Conservation (phyloP, 2,113 vertebrate genomes). For the Seriola dumerili region DNA sequence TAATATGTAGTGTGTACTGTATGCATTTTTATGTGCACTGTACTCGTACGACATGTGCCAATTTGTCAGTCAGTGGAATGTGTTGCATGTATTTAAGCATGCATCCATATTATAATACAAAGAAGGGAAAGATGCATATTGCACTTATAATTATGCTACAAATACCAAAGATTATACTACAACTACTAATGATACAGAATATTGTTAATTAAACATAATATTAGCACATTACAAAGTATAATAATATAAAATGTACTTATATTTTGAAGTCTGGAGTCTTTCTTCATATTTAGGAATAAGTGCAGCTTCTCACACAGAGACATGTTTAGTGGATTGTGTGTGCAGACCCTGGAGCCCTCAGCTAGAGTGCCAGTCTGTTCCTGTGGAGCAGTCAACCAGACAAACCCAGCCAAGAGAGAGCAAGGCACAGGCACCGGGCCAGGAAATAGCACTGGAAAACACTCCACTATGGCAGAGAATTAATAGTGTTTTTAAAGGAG, state of each 20-base stretch:
- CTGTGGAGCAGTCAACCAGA: slow-evolving; percentile 83
- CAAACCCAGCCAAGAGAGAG: slow-evolving; percentile 81
- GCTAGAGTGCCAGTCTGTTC: slow-evolving; percentile 86
- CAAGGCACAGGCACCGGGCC: slow-evolving; percentile 77
- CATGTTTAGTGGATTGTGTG: slow-evolving; percentile 77
- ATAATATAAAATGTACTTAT: slow-evolving; percentile 19
- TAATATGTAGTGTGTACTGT: slow-evolving; percentile 42
- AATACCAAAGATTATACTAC: background rate
- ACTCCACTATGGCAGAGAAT: slow-evolving; percentile 74
- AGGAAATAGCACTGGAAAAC: slow-evolving; percentile 79
- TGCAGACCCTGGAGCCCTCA: slow-evolving; percentile 81
- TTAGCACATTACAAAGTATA: background rate
- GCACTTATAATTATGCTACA: background rate
- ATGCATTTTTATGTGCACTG: slow-evolving; percentile 30
- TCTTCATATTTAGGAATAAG: slow-evolving; percentile 53
- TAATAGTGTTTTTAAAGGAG: slow-evolving; percentile 73
- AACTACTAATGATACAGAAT: background rate
- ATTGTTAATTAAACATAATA: background rate
- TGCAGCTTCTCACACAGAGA: slow-evolving; percentile 71
- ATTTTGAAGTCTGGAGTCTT: slow-evolving; percentile 32
- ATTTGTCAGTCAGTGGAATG: background rate
- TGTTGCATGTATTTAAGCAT: slow-evolving; percentile 7
- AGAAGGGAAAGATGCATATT: background rate
- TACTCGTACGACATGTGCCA: slow-evolving; percentile 14
- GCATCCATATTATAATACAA: background rate